Percentiles rank a stretch among this genome's conserved stretches.
Conservation (phyloP, 1,140 invertebrate genomes). For the Paraescarpia echinospica region DNA sequence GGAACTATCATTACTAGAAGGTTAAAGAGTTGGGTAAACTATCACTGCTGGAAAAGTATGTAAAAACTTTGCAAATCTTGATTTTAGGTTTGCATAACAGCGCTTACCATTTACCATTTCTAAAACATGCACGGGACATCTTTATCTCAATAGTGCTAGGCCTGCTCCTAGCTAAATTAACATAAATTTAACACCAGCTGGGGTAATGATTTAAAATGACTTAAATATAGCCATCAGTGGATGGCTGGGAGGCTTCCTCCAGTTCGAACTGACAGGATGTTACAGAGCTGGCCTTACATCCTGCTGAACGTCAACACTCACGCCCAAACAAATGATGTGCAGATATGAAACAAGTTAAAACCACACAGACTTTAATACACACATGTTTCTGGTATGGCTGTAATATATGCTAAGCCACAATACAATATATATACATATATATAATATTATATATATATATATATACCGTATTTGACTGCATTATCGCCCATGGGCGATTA, state of each 20-base stretch:
- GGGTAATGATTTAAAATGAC: not conserved
- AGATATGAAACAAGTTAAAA: not conserved
- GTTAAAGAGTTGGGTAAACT: not conserved
- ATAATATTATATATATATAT: no score
- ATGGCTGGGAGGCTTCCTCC: not conserved
- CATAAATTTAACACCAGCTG: not conserved
- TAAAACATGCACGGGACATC: not conserved
- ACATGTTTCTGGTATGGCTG: no score
- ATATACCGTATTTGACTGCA: no score
- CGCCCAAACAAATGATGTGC: not conserved
- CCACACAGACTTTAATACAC: not conserved
- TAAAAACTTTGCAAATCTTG: not conserved
- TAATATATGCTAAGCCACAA: no score
- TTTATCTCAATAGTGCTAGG: not conserved
- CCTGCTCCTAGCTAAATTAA: not conserved
- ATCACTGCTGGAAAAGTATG: not conserved
- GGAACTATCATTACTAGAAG: not conserved
- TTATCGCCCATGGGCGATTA: no score
- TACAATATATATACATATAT: no score
- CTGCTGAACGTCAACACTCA: not conserved
- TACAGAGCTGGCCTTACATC: not conserved
- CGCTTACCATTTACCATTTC: not conserved
- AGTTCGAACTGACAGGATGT: not conserved
- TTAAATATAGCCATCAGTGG: not conserved
- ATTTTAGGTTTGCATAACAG: no score